These are phyloP conservation scores for Zosterops japonicus DNA, from an alignment of 2,113 vertebrate species.

Conservation along the genomic window DNA sequence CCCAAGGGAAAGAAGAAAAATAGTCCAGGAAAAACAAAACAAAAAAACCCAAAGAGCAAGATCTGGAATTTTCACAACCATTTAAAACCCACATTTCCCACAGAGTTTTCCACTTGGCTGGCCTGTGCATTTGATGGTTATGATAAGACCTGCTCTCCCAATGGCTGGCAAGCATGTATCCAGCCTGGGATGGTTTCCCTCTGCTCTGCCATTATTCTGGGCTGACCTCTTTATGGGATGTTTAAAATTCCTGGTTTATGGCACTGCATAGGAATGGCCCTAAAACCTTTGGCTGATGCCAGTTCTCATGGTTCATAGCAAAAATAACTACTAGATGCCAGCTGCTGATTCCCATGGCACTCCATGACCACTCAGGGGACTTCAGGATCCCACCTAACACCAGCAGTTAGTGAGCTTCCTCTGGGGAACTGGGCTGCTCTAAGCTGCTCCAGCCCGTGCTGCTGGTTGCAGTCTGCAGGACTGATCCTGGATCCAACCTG, in stretches of 20 bases:
- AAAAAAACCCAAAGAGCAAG: neutral
- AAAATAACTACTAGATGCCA: neutral
- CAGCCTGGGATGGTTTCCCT: neutral
- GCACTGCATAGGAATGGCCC: neutral
- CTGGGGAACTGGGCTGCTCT: fast-evolving
- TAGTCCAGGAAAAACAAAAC: neutral
- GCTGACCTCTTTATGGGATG: neutral
- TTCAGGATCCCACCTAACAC: neutral
- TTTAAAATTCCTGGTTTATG: neutral
- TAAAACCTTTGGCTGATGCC: neutral
- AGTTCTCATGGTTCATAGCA: neutral
- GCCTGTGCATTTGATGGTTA: neutral
- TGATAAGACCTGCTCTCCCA: neutral
- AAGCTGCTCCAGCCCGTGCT: neutral
- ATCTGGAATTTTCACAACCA: neutral
- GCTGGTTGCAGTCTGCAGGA: neutral
- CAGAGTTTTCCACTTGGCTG: neutral
- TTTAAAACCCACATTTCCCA: neutral
- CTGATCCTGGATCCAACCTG: neutral
- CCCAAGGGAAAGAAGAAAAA: neutral
- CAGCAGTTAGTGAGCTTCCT: neutral
- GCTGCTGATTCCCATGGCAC: neutral
- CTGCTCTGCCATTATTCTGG: neutral
- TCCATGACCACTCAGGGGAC: neutral
- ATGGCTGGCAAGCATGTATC: fast-evolving